Conservation (phyloP, 2,113 vertebrate species). For the Centropus unirufus region DNA sequence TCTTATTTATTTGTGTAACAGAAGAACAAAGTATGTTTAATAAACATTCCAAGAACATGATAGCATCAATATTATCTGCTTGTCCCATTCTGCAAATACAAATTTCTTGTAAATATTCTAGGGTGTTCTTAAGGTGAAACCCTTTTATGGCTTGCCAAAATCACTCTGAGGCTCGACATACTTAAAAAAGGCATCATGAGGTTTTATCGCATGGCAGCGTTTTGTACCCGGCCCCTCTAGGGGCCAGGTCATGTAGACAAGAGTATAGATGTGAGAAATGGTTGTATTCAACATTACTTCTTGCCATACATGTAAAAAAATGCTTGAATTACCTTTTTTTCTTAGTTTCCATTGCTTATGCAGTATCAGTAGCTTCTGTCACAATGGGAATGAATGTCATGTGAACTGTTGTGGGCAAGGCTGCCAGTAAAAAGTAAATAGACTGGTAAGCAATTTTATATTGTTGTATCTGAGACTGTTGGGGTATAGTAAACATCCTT, state of each 20-base stretch:
- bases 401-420: not conserved
- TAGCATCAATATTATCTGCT: not conserved
- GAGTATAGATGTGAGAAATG: not conserved
- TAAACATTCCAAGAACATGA: slow-evolving; percentile 50
- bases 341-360: not conserved
- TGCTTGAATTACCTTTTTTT: not conserved
- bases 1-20: slow-evolving; percentile 29
- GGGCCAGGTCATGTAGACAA: not conserved
- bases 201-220: not conserved
- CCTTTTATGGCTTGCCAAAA: not conserved
- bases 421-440: not conserved
- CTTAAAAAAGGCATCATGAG: not conserved
- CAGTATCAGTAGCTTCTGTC: not conserved
- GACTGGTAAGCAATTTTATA: not conserved
- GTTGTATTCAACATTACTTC: not conserved
- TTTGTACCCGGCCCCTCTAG: not conserved
- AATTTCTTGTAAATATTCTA: slow-evolving; percentile 1
- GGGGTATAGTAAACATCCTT: not conserved
- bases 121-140: slow-evolving; percentile 26
- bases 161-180: not conserved
- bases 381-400: not conserved
- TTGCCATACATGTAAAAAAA: not conserved
- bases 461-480: not conserved
- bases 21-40: slow-evolving; percentile 58
- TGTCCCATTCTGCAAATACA: slow-evolving; percentile 12